These are phyloP conservation scores for Salminus brasiliensis DNA, from an alignment of 2,113 vertebrate genomes.

Conservation along the genomic window DNA sequence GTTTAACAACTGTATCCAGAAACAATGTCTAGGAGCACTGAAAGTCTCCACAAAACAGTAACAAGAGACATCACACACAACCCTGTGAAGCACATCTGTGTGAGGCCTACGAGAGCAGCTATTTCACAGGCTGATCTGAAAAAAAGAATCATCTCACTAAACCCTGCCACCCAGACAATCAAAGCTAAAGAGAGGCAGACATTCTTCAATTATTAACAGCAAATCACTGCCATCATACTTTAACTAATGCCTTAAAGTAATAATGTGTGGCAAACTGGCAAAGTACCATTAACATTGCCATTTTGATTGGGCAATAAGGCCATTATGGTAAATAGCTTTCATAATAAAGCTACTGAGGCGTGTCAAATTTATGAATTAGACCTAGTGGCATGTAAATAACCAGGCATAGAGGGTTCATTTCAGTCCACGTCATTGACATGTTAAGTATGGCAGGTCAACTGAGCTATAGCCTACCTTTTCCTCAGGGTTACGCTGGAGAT, in stretches of 20 bases:
- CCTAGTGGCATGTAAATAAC: background rate
- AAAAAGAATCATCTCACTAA: background rate
- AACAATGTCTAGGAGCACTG: background rate
- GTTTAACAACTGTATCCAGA: too few relatives aligned
- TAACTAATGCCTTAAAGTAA: conserved; percentile 21
- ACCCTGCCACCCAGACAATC: background rate
- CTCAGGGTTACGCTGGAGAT: background rate
- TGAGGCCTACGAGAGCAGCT: conserved; percentile 21
- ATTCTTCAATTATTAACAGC: conserved; percentile 29
- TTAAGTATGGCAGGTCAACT: background rate
- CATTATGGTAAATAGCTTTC: conserved; percentile 21
- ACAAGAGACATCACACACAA: background rate
- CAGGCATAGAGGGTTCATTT: background rate
- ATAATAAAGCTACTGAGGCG: conserved; percentile 13
- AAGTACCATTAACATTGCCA: background rate
- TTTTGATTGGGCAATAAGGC: background rate
- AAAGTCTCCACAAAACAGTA: too few relatives aligned
- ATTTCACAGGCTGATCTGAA: conserved; percentile 3
- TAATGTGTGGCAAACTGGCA: conserved; percentile 24
- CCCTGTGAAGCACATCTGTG: background rate
- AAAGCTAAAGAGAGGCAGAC: conserved; percentile 1
- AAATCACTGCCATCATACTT: conserved; percentile 21
- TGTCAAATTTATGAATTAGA: background rate
- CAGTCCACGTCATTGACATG: background rate
- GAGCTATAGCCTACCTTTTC: background rate